Evolutionary conservation across 2,888 invertebrate genomes (phyloP).

Genomic region (Tanytarsus gracilentus): DNA sequence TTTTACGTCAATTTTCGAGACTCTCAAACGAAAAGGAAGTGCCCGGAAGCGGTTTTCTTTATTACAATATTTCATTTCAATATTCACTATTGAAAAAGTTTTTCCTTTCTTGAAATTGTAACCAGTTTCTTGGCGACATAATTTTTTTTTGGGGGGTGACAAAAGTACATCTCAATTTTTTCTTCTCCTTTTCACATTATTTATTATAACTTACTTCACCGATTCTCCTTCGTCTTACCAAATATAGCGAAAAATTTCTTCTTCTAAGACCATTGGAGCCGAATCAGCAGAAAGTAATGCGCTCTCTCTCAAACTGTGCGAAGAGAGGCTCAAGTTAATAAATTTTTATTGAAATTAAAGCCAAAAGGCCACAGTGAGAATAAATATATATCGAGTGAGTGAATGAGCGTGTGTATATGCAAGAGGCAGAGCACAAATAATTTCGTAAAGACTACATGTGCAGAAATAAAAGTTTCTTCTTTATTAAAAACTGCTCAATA

Average conservation of each 20-base stretch:
- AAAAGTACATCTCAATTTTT: no score
- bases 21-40: slow-evolving; percentile 18
- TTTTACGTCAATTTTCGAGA: neutral
- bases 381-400: neutral
- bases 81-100: no score
- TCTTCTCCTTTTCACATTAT: neutral
- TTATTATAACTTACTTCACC: no score
- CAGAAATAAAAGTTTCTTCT: neutral
- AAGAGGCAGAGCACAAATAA: neutral
- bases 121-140: no score
- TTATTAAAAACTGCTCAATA: neutral
- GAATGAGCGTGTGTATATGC: neutral
- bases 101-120: no score
- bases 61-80: neutral
- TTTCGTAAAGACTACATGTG: neutral
- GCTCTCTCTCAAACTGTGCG: no score
- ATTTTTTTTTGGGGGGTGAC: no score
- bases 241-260: slow-evolving; percentile 13
- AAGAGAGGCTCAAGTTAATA: slow-evolving; percentile 15
- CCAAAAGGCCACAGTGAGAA: slow-evolving; percentile 25
- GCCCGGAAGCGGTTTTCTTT: slow-evolving; percentile 12
- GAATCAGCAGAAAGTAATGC: neutral
- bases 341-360: slow-evolving; percentile 27
- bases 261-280: neutral
- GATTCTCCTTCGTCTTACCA: slow-evolving; percentile 18